These are phyloP conservation scores for Typhlomys cinereus DNA, from an alignment of 2,113 vertebrate species.

Conservation along the genomic window DNA sequence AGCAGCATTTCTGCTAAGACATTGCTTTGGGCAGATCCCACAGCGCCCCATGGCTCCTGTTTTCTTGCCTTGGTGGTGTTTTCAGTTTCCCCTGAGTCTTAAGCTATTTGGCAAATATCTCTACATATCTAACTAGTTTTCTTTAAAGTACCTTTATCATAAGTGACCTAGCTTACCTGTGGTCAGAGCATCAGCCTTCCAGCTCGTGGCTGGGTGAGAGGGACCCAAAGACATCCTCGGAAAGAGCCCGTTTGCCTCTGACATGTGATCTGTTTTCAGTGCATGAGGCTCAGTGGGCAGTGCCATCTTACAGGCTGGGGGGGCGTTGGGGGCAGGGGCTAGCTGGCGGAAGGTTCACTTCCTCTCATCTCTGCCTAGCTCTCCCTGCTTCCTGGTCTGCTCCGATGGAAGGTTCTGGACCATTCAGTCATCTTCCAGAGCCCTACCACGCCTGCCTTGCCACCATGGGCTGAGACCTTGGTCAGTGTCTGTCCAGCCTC, in stretches of 20 bases:
- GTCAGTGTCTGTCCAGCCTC: background rate
- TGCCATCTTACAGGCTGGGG: background rate
- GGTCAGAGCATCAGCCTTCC: background rate
- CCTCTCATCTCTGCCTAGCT: background rate
- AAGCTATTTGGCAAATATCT: background rate
- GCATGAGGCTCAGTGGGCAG: no score
- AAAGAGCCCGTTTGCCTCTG: no score
- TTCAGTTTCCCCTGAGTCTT: background rate
- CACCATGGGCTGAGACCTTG: no score
- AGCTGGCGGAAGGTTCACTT: background rate
- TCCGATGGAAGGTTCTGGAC: no score
- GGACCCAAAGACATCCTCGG: no score
- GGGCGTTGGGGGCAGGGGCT: background rate
- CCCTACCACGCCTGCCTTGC: no score
- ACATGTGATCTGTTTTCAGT: background rate
- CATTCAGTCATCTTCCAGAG: no score
- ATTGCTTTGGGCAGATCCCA: constrained; percentile 38
- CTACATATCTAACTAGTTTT: constrained; percentile 15
- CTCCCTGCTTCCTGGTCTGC: background rate
- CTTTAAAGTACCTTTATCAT: no score
- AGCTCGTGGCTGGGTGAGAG: no score
- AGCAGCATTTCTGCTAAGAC: constrained; percentile 50
- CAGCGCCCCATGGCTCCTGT: background rate
- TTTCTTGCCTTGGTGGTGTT: constrained; percentile 37
- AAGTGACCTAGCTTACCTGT: background rate